Evolutionary conservation across 2,797 vertebrate genomes (phyloP).

Genomic region (Champsocephalus gunnari): DNA sequence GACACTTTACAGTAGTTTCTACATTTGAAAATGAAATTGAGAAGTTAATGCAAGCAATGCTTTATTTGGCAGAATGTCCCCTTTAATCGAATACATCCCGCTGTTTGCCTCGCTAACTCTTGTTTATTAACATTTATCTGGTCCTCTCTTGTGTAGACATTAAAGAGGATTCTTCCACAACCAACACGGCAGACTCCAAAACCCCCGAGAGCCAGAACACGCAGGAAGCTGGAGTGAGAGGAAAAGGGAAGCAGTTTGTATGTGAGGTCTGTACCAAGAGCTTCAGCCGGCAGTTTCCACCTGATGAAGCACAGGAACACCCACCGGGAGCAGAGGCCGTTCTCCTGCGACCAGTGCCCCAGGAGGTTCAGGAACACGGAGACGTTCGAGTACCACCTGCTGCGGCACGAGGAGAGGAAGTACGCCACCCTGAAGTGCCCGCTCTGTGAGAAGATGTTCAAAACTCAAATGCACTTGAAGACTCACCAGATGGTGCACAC

Average conservation of each 20-base stretch:
- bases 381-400: constrained; percentile 58
- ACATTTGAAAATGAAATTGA: neutral
- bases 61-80: neutral
- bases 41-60: neutral
- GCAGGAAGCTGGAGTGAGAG: neutral
- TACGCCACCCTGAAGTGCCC: constrained; percentile 46
- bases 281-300: constrained; percentile 67
- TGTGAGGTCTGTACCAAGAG: constrained; percentile 68
- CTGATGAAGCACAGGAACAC: constrained; percentile 72
- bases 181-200: neutral
- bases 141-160: constrained; percentile 1
- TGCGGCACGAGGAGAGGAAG: constrained; percentile 72
- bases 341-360: constrained; percentile 66
- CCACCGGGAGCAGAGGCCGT: constrained; percentile 58
- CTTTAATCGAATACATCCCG: neutral
- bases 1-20: neutral
- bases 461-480: constrained; percentile 64
- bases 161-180: neutral
- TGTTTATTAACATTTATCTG: neutral
- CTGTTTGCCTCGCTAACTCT: neutral
- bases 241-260: constrained; percentile 40
- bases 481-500: constrained; percentile 66
- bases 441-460: constrained; percentile 72
- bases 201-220: neutral
- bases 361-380: constrained; percentile 49